A percentile compares a stretch with the other conserved stretches of the same genome.
phyloP scores from a whole-genome alignment of 2,797 vertebrate species.

The Malurus splendens region DNA sequence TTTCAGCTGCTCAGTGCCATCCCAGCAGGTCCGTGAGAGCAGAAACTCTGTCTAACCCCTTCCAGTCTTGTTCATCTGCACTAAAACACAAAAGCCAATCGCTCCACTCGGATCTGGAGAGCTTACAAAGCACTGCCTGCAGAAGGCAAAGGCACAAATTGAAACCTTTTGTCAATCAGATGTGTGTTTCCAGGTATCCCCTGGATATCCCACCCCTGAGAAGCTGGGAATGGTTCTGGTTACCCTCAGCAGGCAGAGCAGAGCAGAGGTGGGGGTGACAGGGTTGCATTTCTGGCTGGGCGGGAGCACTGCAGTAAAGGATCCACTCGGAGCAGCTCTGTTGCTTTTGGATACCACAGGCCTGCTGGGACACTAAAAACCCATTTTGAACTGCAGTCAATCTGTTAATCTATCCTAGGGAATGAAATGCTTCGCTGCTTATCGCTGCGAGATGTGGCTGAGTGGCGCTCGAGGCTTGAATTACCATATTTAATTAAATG shows the following conservation, averaged over 20 bases:
- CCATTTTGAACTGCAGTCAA: conserved; percentile 29
- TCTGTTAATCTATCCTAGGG: conserved; percentile 35
- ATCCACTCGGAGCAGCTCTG: background rate
- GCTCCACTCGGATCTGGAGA: background rate
- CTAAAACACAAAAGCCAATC: background rate
- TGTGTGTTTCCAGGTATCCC: background rate
- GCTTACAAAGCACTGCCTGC: background rate
- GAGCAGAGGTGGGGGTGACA: background rate
- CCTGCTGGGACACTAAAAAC: conserved; percentile 30
- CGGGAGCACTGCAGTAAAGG: rapidly evolving
- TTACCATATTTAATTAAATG: conserved; percentile 65
- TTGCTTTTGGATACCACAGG: conserved; percentile 16
- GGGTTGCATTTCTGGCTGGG: background rate
- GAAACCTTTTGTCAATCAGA: background rate
- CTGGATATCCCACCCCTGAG: background rate
- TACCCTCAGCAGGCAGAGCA: background rate
- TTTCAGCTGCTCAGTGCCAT: background rate
- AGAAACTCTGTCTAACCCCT: background rate
- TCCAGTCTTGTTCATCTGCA: background rate
- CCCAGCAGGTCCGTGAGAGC: background rate
- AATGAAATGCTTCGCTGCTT: conserved; percentile 33
- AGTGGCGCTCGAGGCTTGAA: background rate
- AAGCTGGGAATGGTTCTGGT: background rate
- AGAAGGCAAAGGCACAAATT: background rate
- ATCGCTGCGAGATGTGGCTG: background rate